phyloP scores from a whole-genome alignment of 2,888 invertebrate species.

The Pandemis corylana region DNA sequence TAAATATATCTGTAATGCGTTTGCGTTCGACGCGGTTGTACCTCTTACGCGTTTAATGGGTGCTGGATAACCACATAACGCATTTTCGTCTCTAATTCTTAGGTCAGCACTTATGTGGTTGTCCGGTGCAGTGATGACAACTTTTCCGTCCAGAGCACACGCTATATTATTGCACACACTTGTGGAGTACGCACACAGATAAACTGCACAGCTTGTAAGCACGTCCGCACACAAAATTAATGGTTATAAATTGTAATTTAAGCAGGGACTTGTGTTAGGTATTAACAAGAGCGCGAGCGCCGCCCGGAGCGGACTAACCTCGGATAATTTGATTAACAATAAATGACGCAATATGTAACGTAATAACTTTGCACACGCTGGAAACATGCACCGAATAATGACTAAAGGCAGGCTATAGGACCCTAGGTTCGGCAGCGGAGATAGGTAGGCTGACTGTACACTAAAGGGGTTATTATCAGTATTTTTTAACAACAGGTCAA shows the following conservation, averaged over 20 bases:
- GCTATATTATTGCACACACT: conserved; percentile 77
- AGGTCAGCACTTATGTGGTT: conserved; percentile 59
- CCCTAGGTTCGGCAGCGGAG: conserved; percentile 81
- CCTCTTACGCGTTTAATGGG: conserved; percentile 57
- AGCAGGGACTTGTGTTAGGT: conserved; percentile 56
- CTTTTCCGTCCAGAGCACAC: conserved; percentile 76
- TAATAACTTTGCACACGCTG: conserved; percentile 80
- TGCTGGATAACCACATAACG: conserved; percentile 73
- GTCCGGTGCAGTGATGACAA: conserved; percentile 65
- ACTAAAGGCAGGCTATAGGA: conserved; percentile 59
- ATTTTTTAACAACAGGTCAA: conserved; percentile 88
- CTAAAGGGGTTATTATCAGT: conserved; percentile 75
- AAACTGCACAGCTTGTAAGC: conserved; percentile 83
- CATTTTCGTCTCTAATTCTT: background rate
- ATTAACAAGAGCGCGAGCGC: conserved; percentile 59
- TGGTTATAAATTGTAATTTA: conserved; percentile 57
- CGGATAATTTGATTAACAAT: conserved; percentile 62
- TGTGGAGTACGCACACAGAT: conserved; percentile 78
- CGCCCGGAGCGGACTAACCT: conserved; percentile 59
- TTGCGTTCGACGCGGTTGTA: conserved; percentile 77
- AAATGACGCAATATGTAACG: conserved; percentile 71
- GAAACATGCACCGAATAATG: conserved; percentile 75
- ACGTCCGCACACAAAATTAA: conserved; percentile 79
- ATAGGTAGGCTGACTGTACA: conserved; percentile 66
- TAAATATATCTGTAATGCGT: conserved; percentile 79